These are phyloP conservation scores for Mycteria americana DNA, from an alignment of 2,797 vertebrate species.

Conservation along the genomic window DNA sequence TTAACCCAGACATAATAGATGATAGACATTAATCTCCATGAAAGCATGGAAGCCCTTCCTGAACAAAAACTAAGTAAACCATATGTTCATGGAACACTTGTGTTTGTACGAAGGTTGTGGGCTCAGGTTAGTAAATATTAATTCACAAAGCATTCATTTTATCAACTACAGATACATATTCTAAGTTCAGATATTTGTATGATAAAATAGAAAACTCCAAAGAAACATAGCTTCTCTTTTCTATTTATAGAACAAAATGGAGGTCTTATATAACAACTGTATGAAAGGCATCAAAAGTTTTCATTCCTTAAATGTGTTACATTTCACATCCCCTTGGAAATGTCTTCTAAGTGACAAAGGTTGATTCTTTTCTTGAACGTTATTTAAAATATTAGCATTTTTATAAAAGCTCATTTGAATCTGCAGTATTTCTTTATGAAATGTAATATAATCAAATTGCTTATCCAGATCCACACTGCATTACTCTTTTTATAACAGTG, in stretches of 20 bases:
- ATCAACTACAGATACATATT: not conserved
- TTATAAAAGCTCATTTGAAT: not conserved
- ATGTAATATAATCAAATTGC: not conserved
- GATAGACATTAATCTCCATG: not conserved
- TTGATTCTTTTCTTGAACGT: not conserved
- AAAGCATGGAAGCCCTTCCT: not conserved
- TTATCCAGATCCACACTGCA: not conserved
- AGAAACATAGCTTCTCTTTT: not conserved
- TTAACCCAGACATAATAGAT: not conserved
- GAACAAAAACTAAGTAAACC: not conserved
- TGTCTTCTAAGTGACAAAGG: not conserved
- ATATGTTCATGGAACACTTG: not conserved
- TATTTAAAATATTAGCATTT: constrained; percentile 1
- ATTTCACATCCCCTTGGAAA: not conserved
- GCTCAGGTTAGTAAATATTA: not conserved
- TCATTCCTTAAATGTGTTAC: not conserved
- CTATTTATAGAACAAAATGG: not conserved
- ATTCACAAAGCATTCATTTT: not conserved
- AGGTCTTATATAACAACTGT: not conserved
- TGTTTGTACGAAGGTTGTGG: not conserved
- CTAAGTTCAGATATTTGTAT: not conserved
- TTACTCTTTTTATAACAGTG: not conserved
- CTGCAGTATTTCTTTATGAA: not conserved
- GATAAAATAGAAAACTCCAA: not conserved
- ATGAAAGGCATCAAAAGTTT: not conserved